phyloP scores from a whole-genome alignment of 2,888 invertebrate species.

The Pollenia labialis region DNA sequence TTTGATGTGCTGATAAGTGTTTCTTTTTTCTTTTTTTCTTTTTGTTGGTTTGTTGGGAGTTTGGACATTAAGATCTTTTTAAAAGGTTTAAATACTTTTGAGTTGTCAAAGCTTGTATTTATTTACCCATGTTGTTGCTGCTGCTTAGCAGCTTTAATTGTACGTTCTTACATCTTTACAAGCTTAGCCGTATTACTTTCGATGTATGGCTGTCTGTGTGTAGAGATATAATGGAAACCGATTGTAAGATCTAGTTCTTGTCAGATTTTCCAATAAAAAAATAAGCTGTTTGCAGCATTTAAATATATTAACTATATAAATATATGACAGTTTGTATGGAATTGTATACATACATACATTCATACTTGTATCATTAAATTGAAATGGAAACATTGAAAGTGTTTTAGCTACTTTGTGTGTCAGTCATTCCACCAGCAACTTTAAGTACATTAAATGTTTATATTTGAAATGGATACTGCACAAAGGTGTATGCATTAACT shows the following conservation, averaged over 20 bases:
- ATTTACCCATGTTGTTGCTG: conserved; percentile 32
- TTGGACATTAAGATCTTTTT: conserved; percentile 64
- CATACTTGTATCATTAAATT: conserved; percentile 9
- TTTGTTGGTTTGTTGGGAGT: conserved; percentile 44
- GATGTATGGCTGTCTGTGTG: too few relatives aligned
- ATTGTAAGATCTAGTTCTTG: conserved; percentile 42
- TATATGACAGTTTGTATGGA: background rate
- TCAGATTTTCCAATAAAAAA: conserved; percentile 68
- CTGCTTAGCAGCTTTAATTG: conserved; percentile 34
- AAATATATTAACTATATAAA: conserved; percentile 1
- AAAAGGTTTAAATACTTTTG: conserved; percentile 70
- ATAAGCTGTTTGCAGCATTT: conserved; percentile 65
- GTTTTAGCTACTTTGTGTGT: conserved; percentile 34
- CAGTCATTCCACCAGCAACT: background rate
- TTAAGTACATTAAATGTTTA: conserved; percentile 66
- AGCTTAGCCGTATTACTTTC: background rate
- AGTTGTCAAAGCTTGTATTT: conserved; percentile 57
- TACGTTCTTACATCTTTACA: background rate
- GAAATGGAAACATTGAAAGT: conserved; percentile 33
- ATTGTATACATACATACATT: background rate
- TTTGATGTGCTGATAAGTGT: conserved; percentile 68
- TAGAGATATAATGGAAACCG: conserved; percentile 53
- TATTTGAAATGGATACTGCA: conserved; percentile 40
- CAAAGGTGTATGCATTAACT: too few relatives aligned
- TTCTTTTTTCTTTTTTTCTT: conserved; percentile 32